Evolutionary conservation across 2,113 vertebrate genomes (phyloP), one percentile per base, ranked within the genome.

Genomic region (Rhineura floridana): DNA sequence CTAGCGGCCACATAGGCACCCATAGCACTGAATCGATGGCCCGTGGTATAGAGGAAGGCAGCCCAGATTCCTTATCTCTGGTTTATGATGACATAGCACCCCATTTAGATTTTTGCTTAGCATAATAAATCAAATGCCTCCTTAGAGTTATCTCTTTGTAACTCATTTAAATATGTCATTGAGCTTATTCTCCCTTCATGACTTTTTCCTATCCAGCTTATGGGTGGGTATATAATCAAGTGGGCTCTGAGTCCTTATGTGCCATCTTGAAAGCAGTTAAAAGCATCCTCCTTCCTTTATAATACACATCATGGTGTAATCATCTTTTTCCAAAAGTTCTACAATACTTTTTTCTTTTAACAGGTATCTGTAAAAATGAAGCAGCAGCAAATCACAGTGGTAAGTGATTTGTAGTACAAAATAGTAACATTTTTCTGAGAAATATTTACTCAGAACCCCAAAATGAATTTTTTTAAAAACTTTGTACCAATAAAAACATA

Each of bases 391-490:
- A 9, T 81, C 1, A 25, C 50, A 85, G 42, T 52, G 76, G 93
- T 94, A 91, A n/a, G n/a, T n/a, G n/a, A n/a, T n/a, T n/a, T n/a
- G n/a, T n/a, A 94, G 93, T 90, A 86, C 80, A 79, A 87, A 84
- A 83, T 86, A 86, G 19, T 36, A 75, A 0, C 0, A 84, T 84
- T n/a, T 1, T 69, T 19, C 90, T 3, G 23, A 55, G 3, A 52
- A 39, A 19, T 1, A 48, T 19, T 55, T 72, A 44, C 73, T 89
- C 30, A 15, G 15, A 67, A 19, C 15, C 88, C 69, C 23, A 19
- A 36, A 6, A 59, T 77, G 4, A 28, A 1, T n/a, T 75, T 7
- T 90, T 63, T 30, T 70, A 6, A 76, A 90, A 86, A 7, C 23
- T 33, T 80, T 86, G 63, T 28, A 52, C 1, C 77, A 36, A 83